These are phyloP conservation scores for Rhinogobius similis DNA, from an alignment of 2,113 vertebrate genomes.

Conservation along the genomic window DNA sequence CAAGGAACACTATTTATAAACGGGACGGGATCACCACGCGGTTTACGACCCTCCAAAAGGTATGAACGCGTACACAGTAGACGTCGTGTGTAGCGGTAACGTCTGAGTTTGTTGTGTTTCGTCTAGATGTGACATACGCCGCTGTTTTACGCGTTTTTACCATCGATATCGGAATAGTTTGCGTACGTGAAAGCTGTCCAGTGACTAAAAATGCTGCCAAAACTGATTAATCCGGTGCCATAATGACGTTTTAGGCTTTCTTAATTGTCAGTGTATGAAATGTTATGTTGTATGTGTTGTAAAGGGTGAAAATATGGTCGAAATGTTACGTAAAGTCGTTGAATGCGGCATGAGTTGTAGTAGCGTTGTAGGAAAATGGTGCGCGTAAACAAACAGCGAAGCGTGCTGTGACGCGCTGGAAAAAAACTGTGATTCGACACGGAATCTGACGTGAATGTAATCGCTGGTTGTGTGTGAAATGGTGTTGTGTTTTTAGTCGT, in stretches of 20 bases:
- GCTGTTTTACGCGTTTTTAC: background rate
- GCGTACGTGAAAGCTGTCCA: background rate
- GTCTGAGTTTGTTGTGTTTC: background rate
- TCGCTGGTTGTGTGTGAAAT: background rate
- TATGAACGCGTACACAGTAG: background rate
- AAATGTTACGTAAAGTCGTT: background rate
- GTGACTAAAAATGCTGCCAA: background rate
- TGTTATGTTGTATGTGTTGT: background rate
- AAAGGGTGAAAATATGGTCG: background rate
- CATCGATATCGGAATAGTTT: background rate
- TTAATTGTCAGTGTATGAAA: background rate
- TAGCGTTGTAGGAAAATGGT: background rate
- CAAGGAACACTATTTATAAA: background rate
- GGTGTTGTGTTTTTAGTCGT: background rate
- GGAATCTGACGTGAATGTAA: background rate
- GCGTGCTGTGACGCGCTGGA: background rate
- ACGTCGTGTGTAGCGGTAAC: no score
- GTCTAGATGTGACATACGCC: background rate
- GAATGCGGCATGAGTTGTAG: background rate
- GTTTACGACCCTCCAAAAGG: background rate
- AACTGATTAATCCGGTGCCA: background rate
- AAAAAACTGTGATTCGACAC: background rate
- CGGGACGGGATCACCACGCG: background rate
- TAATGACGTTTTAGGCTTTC: background rate
- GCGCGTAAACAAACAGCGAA: background rate